These are phyloP conservation scores for Metalampra italica DNA, from an alignment of 2,888 invertebrate genomes.

Conservation along the genomic window DNA sequence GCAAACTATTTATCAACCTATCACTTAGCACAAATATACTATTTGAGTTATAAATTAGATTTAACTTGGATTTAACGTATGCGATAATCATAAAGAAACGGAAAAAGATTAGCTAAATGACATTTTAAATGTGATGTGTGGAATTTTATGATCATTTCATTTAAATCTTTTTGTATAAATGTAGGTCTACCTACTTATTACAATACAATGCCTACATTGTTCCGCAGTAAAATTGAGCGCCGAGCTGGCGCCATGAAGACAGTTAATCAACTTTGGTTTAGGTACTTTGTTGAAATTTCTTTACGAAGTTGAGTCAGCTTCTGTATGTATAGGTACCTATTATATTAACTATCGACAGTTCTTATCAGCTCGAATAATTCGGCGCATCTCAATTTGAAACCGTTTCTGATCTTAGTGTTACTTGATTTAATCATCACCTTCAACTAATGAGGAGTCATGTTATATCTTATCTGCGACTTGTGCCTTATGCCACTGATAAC, in stretches of 20 bases:
- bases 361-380: not conserved
- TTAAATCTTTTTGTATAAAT: not conserved
- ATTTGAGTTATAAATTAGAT: constrained; percentile 17
- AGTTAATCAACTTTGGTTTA: constrained; percentile 3
- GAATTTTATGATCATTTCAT: not conserved
- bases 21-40: constrained; percentile 29
- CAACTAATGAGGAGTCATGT: constrained; percentile 45
- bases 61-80: constrained; percentile 9
- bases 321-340: not conserved
- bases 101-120: not conserved
- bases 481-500: constrained; percentile 54
- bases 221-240: not conserved
- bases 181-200: not conserved
- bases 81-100: constrained; percentile 9
- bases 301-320: constrained; percentile 1
- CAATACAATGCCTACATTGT: not conserved
- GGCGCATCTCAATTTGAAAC: not conserved
- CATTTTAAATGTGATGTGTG: not conserved
- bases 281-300: constrained; percentile 5
- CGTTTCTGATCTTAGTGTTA: constrained; percentile 2
- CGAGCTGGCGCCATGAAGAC: constrained; percentile 5
- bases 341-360: not conserved
- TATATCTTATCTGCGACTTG: constrained; percentile 60
- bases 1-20: constrained; percentile 27
- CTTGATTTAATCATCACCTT: constrained; percentile 45